Base-by-base conservation (phyloP, 2,888 invertebrate species). In the Ophraella communa region DNA sequence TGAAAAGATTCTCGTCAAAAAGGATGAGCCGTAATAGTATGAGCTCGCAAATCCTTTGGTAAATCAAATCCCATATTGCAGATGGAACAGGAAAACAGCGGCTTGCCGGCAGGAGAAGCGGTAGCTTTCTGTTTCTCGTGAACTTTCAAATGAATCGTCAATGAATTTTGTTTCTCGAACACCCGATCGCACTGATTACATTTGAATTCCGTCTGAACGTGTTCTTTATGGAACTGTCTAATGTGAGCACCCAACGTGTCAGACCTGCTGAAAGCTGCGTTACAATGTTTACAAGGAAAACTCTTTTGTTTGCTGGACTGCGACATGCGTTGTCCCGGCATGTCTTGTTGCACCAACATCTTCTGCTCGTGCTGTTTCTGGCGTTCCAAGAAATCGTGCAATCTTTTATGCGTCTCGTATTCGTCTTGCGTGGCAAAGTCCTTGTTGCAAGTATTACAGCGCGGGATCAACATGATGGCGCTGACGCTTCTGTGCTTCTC, bases 171-270 rank as follows among this genome's bases (percentile, higher is more conserved):
- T 11, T 89, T 88, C 65, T 84, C 85, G 54, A 90, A 86, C 0
- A 85, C 83, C 67, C 89, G 87, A 1, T 87, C 87, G 71, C 90
- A 90, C 56, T 88, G 84, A 70, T 86, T 87, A 72, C 90, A 90
- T 77, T 85, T 85, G 72, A 87, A 86, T 4, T 71, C 75, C 0
- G 65, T 84, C 78, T 33, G 83, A 78, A 83, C 80, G 3, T 83
- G 83, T 18, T 84, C 75, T 39, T 80, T 79, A 75, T 87, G 87
- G 71, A 88, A 87, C 69, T 86, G 84, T 73, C 86, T 86, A 79
- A 89, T 86, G 74, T 90, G 90, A 49, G 87, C 86, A 33, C 87
- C 85, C 23, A 90, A 78, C 0, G 88, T 87, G 4, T 88, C 88
- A 74, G 86, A 86, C 35, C 87, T 84, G 1, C 88, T 87, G 74